These are phyloP conservation scores for Myotis yumanensis DNA, from an alignment of 2,113 vertebrate genomes.

Conservation along the genomic window DNA sequence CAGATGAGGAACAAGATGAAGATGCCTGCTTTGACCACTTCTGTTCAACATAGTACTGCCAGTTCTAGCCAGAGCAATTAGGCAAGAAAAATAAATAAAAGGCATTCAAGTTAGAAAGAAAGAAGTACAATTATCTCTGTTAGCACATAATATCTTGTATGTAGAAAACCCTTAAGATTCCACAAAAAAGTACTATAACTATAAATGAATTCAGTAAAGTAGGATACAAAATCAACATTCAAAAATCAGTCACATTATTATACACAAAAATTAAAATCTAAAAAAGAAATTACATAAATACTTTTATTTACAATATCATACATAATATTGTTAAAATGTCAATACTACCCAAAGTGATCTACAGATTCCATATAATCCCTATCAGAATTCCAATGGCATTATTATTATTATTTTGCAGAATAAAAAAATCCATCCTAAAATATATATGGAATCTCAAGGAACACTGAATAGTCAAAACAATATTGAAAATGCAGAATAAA, in stretches of 20 bases:
- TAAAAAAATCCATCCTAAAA: no score
- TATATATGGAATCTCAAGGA: no score
- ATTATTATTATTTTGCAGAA: background rate
- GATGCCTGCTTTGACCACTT: background rate
- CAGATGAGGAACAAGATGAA: background rate
- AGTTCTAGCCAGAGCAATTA: background rate
- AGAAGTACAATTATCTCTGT: background rate
- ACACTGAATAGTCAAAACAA: no score
- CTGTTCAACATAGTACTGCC: background rate
- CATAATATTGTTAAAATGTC: background rate
- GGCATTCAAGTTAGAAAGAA: background rate
- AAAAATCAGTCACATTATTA: background rate
- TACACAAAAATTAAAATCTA: background rate
- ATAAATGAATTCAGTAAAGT: background rate
- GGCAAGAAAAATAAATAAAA: background rate
- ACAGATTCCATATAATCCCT: background rate
- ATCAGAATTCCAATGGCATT: background rate
- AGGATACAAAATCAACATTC: background rate
- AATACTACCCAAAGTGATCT: background rate
- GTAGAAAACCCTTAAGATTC: background rate
- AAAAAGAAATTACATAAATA: background rate
- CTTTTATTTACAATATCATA: background rate
- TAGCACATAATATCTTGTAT: background rate
- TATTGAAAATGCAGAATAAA: no score
- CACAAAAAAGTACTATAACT: background rate